Evolutionary conservation across 2,888 invertebrate species (phyloP), one percentile per base, ranked within the genome.

Genomic region (Sarcophaga subvicina): DNA sequence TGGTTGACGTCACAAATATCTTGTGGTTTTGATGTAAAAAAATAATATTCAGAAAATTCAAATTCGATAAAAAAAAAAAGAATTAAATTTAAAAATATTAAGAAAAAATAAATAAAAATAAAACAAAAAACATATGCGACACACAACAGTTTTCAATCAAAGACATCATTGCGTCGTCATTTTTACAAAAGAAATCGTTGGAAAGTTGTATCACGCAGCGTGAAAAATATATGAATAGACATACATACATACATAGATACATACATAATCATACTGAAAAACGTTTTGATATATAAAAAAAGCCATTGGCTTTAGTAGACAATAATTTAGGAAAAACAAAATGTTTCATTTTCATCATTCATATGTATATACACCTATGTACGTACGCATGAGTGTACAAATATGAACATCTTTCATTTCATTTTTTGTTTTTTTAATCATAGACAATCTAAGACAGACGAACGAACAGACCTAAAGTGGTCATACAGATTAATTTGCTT

Each of bases 1-100:
- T 66, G 66, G 12, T 71, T 89, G 83, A 86, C 87, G 80, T 87
- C 87, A 87, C 22, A 64, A 17, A 25, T 37, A 45, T 75, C 25
- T 82, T 79, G 81, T 84, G 81, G 63, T 67, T 71, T 69, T 75
- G 60, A 47, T 70, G 17, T 63, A 59, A 76, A 64, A 84, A 6
- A 71, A n/a, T n/a, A 64, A n/a, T 54, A 73, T 59, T 54, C 69
- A 66, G 64, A 64, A 69, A 2, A 17, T 4, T 11, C 37, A 37
- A 37, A 37, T 37, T 37, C 37, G 37, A 37, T 37, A 37, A 37
- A 37, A 37, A 25, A 73, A 64, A 37, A 69, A 60, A 66, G 59
- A 78, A 80, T 27, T 77, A 67, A n/a, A n/a, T 64, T 59, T 60
- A 78, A 62, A 69, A 64, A 69, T 11, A 17, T 4, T 11, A 60